A percentile compares a stretch with the other conserved stretches of the same genome.
Conservation (phyloP, 2,797 vertebrate genomes). For the Phrynocephalus forsythii region DNA sequence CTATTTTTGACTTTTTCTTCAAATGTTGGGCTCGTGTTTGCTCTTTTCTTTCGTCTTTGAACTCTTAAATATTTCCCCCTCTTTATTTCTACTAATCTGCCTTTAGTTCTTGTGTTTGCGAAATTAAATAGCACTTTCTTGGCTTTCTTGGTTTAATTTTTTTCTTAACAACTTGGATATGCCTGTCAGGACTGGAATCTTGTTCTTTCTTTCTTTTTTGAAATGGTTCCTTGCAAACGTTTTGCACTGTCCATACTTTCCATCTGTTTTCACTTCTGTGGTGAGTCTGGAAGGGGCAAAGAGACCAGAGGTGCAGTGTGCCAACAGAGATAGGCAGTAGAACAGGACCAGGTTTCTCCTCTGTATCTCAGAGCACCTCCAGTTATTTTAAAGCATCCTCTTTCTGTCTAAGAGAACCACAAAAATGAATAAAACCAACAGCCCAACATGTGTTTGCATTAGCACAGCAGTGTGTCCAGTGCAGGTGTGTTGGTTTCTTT, state of each 20-base stretch:
- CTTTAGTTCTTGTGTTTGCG: constrained; percentile 18
- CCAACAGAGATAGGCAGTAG: constrained; percentile 16
- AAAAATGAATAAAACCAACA: constrained; percentile 25
- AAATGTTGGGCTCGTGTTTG: constrained; percentile 3
- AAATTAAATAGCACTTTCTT: constrained; percentile 21
- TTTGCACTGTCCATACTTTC: constrained; percentile 8
- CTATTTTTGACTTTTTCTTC: neutral
- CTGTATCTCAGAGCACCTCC: neutral
- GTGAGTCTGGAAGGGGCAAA: neutral
- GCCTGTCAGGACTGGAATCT: neutral
- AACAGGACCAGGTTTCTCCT: neutral
- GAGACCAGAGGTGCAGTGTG: neutral
- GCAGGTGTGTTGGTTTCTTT: constrained; percentile 9
- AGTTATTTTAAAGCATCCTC: neutral
- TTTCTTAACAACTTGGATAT: neutral
- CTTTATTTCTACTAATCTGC: neutral
- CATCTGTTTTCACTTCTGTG: neutral
- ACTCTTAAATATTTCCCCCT: constrained; percentile 21
- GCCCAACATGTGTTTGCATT: neutral
- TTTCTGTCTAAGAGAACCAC: constrained; percentile 7
- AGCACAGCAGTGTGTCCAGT: neutral
- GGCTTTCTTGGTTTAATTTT: neutral
- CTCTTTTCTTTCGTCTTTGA: constrained; percentile 24
- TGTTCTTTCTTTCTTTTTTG: rapidly evolving
- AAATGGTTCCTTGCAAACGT: neutral